Percentiles rank a stretch among this genome's conserved stretches.
These are phyloP conservation scores for Andrena minutula DNA, from an alignment of 2,888 invertebrate genomes.

Conservation along the genomic window DNA sequence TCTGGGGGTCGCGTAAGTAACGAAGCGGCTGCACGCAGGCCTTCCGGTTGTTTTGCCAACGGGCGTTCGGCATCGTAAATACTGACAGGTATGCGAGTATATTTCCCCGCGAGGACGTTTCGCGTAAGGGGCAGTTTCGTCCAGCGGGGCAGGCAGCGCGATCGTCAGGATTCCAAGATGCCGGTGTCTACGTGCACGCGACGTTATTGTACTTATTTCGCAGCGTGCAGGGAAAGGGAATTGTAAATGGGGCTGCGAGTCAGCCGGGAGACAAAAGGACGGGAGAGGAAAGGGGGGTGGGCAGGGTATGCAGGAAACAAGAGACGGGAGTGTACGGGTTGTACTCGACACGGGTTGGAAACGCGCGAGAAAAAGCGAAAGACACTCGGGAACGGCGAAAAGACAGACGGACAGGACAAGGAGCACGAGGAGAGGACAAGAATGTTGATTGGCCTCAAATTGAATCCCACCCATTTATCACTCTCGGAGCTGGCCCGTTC, in stretches of 20 bases:
- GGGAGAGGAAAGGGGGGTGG: neutral
- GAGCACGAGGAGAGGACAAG: conserved; percentile 77
- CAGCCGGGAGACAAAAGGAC: conserved; percentile 18
- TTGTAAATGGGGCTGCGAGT: conserved; percentile 41
- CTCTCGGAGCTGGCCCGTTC: conserved; percentile 66
- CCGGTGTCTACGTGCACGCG: conserved; percentile 54
- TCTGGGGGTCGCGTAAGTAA: conserved; percentile 42
- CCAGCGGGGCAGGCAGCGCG: neutral
- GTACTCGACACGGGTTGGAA: conserved; percentile 70
- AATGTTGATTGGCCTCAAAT: conserved; percentile 84
- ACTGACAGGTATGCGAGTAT: conserved; percentile 46
- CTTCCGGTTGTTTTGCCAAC: neutral
- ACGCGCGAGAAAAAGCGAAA: conserved; percentile 74
- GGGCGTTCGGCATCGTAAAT: conserved; percentile 46
- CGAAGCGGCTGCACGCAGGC: conserved; percentile 36
- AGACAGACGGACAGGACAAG: conserved; percentile 69
- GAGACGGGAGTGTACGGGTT: conserved; percentile 11
- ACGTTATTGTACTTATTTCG: conserved; percentile 62
- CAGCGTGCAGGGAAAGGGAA: conserved; percentile 30
- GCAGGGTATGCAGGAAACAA: conserved; percentile 13
- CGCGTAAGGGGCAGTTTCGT: conserved; percentile 36
- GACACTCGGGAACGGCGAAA: conserved; percentile 68
- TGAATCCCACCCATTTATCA: conserved; percentile 83
- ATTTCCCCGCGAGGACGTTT: conserved; percentile 36
- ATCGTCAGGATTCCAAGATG: conserved; percentile 54